Conservation (phyloP, 2,113 vertebrate genomes). For the Collichthys lucidus region DNA sequence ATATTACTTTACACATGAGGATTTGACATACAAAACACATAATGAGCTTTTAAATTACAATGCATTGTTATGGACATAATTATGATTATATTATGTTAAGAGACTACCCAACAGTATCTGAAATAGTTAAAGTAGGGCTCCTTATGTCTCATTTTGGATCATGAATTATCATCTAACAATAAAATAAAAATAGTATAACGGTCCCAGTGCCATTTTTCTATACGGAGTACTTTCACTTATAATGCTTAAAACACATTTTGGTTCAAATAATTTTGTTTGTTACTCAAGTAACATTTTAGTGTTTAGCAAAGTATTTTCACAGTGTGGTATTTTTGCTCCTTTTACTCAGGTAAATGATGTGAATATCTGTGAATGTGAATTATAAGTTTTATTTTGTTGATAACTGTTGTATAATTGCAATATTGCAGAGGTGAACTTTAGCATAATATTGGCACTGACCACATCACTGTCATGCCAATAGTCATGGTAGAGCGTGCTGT, state of each 20-base stretch:
- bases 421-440: no score
- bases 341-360: not conserved
- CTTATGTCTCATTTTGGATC: not conserved
- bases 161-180: not conserved
- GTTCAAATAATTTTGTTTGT: no score
- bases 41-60: not conserved
- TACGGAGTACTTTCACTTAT: no score
- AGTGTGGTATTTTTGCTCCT: not conserved
- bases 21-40: not conserved
- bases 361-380: not conserved
- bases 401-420: no score
- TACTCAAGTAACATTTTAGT: no score
- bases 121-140: not conserved
- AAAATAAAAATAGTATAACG: not conserved
- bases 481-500: no score
- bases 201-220: no score
- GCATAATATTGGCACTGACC: no score
- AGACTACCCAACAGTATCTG: not conserved
- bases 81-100: no score
- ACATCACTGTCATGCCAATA: no score
- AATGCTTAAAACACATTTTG: no score
- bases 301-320: not conserved
- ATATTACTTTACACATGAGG: not conserved
- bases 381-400: no score
- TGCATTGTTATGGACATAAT: not conserved